These are phyloP conservation scores for Globodera ellingtonae DNA, from an alignment of 1,140 invertebrate species.

Conservation along the genomic window DNA sequence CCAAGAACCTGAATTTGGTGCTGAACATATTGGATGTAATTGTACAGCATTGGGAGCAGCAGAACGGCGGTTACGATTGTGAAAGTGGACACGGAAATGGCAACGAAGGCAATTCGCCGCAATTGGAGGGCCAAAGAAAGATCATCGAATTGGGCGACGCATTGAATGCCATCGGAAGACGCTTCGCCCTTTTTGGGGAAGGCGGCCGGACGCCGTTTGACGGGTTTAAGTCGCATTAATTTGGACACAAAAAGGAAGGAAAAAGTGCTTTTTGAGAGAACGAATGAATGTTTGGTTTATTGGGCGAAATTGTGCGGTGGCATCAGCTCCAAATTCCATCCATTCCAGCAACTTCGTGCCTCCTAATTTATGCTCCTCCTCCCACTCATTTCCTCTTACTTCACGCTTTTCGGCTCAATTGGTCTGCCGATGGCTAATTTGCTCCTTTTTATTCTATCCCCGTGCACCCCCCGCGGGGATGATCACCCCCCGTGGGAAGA, in stretches of 20 bases:
- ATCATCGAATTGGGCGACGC: not conserved
- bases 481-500: not conserved
- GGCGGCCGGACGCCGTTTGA: not conserved
- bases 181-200: not conserved
- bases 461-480: not conserved
- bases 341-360: too few relatives aligned
- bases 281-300: too few relatives aligned
- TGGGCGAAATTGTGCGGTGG: too few relatives aligned
- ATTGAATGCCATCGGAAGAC: not conserved
- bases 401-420: not conserved
- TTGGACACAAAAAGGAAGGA: not conserved
- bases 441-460: not conserved
- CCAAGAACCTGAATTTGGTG: slow-evolving; percentile 42
- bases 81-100: slow-evolving; percentile 52
- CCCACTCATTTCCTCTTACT: not conserved
- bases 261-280: too few relatives aligned
- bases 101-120: slow-evolving; percentile 49
- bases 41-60: slow-evolving; percentile 57
- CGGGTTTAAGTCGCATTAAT: not conserved
- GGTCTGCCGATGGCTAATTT: not conserved
- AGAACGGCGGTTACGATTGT: slow-evolving; percentile 56
- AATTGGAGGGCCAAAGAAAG: slow-evolving; percentile 10
- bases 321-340: too few relatives aligned
- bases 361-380: not conserved
- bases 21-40: slow-evolving; percentile 61